phyloP scores from a whole-genome alignment of 1,140 invertebrate species.

The Papilio polytes region DNA sequence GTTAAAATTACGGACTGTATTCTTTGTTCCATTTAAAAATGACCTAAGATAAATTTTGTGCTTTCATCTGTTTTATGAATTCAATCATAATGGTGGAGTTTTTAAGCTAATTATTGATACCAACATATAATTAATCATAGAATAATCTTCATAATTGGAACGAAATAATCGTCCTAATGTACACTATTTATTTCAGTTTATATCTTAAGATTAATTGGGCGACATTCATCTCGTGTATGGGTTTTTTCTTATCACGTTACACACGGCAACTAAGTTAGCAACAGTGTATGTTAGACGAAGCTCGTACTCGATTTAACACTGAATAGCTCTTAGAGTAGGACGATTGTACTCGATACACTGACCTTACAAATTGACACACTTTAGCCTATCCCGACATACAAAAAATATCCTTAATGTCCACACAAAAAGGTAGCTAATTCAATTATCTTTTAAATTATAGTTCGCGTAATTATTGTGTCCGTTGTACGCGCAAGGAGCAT shows the following conservation, averaged over 20 bases:
- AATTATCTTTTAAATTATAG: conserved; percentile 11
- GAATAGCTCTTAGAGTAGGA: conserved; percentile 33
- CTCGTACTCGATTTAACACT: conserved; percentile 32
- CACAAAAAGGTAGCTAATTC: background rate
- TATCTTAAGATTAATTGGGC: background rate
- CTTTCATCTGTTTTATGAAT: too few species aligned
- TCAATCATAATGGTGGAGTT: too few species aligned
- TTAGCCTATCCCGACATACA: background rate
- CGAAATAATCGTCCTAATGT: background rate
- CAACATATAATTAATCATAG: too few species aligned
- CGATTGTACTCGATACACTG: conserved; percentile 26
- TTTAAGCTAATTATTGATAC: too few species aligned
- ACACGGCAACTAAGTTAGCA: conserved; percentile 35
- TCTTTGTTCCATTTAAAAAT: too few species aligned
- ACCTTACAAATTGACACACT: background rate
- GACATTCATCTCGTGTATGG: background rate
- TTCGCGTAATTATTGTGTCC: background rate
- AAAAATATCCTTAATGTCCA: background rate
- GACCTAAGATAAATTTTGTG: too few species aligned
- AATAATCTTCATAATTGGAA: background rate
- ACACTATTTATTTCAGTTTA: background rate
- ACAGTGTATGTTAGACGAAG: conserved; percentile 30
- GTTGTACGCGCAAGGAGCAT: conserved; percentile 20
- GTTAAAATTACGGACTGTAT: too few species aligned
- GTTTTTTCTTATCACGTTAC: conserved; percentile 29